Evolutionary conservation across 2,888 invertebrate genomes (phyloP), one percentile per base, ranked within the genome.

Genomic region (Drosophila borborema): DNA sequence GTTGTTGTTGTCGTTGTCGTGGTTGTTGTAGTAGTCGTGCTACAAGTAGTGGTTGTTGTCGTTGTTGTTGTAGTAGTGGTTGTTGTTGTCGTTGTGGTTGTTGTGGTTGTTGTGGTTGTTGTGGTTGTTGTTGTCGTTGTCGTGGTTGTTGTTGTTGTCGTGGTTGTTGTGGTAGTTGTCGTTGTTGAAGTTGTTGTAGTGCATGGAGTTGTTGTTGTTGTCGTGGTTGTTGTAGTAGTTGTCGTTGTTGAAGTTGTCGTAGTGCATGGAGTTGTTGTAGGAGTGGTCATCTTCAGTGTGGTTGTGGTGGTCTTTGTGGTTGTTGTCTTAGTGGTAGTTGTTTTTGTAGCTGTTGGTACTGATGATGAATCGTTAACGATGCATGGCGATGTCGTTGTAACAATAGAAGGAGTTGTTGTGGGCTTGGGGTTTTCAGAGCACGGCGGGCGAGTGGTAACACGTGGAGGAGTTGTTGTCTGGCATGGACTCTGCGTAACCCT

Each of bases 361-460:
- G 14, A 54, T 43, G 66, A 63, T 8, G 72, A 64, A 9, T 45
- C 60, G 3, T 40, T 28, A 36, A 28, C 60, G 2, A 16, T 23
- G 49, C 72, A 64, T 12, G 69, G 64, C 14, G 63, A 54, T 0
- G 40, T 40, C 2, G 49, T 54, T n/a, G 71, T 62, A 41, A 58
- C 28, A 41, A 23, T 48, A n/a, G 71, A 41, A 6, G 60, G 48
- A 6, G 60, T 67, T 38, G 60, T 46, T 40, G 71, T 66, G 9
- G 48, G 40, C 10, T 60, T 16, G n/a, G 48, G 43, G 51, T 62
- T 46, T 1, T 63, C 74, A 4, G 41, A 10, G 34, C 77, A 77
- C 20, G 77, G 77, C n/a, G 76, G 69, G 16, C 45, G 61, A 9
- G 56, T 64, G 16, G 66, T 75, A 18, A 61, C 66, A 59, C 68